Percentiles rank a stretch among this genome's conserved stretches.
phyloP scores from a whole-genome alignment of 1,140 invertebrate species.

The Eumeta japonica region DNA sequence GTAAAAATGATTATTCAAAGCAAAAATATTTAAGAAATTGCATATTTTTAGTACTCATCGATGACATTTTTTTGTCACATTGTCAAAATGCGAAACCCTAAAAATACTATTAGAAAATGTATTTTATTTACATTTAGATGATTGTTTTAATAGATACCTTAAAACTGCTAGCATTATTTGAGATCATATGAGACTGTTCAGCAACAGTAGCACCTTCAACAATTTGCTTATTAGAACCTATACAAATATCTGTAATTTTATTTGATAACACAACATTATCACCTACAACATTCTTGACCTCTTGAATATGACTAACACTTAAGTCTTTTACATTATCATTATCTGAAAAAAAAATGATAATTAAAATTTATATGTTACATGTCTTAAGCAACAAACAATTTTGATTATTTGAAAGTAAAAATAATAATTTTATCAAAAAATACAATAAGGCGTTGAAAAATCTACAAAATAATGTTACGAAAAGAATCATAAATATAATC shows the following conservation, averaged over 20 bases:
- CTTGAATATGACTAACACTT: constrained; percentile 15
- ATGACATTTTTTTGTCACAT: no score
- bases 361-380: constrained; percentile 7
- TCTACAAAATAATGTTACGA: neutral
- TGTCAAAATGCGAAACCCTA: no score
- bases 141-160: no score
- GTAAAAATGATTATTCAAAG: no score
- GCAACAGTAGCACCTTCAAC: neutral
- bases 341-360: constrained; percentile 12
- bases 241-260: constrained; percentile 17
- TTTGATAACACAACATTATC: constrained; percentile 15
- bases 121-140: no score
- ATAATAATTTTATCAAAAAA: no score
- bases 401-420: constrained; percentile 20
- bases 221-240: constrained; percentile 1
- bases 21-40: no score
- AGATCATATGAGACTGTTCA: no score
- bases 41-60: no score
- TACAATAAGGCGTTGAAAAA: neutral
- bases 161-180: constrained; percentile 1
- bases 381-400: constrained; percentile 13
- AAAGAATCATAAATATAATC: neutral
- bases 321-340: constrained; percentile 12
- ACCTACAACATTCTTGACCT: constrained; percentile 17
- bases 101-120: no score